Conservation (phyloP, 2,888 invertebrate species). For the Drosophila aldrichi region DNA sequence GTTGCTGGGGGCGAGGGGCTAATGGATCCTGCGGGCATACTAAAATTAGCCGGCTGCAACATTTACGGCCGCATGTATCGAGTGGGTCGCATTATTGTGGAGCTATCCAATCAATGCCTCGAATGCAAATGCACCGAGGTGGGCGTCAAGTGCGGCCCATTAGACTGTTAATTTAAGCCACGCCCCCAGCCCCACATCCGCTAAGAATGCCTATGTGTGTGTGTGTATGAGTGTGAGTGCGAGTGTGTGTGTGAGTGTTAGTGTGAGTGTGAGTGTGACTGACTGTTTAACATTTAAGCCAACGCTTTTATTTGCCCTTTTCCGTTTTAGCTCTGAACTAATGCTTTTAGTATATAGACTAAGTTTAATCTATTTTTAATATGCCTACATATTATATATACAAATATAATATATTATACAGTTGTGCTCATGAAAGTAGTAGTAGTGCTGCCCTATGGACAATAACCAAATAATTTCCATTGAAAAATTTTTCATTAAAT, state of each 20-base stretch:
- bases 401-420: not conserved
- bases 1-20: constrained; percentile 51
- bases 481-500: not conserved
- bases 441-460: not conserved
- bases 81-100: constrained; percentile 92
- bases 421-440: not conserved
- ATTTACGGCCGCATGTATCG: constrained; percentile 95
- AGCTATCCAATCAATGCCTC: constrained; percentile 92
- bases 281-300: constrained; percentile 24
- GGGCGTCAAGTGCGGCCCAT: constrained; percentile 92
- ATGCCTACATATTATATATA: not conserved
- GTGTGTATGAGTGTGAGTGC: not conserved
- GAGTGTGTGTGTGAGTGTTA: not conserved
- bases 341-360: constrained; percentile 26
- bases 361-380: not conserved
- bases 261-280: not conserved
- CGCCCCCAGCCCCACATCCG: constrained; percentile 2
- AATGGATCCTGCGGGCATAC: constrained; percentile 86
- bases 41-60: constrained; percentile 94
- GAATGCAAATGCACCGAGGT: constrained; percentile 94
- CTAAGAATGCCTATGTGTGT: not conserved
- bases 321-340: constrained; percentile 7
- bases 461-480: not conserved
- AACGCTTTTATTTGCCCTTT: not conserved
- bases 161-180: constrained; percentile 86